Percentiles rank a stretch among this genome's conserved stretches.
These are phyloP conservation scores for Meta bourneti DNA, from an alignment of 2,888 invertebrate species.

Conservation along the genomic window DNA sequence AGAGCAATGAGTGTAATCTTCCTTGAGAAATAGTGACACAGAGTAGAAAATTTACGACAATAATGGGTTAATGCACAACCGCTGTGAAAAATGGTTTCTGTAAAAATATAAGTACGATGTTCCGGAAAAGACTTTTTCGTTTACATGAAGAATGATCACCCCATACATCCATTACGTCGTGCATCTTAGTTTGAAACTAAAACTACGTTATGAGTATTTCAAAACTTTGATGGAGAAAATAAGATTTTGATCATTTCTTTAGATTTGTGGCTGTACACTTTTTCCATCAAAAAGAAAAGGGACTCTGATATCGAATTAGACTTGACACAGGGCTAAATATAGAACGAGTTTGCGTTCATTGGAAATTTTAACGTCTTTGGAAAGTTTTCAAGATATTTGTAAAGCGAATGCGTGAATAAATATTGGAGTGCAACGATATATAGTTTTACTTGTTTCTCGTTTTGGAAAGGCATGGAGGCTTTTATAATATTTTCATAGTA, in stretches of 20 bases:
- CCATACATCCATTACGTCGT: not conserved
- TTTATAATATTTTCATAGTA: no score
- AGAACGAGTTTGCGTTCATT: not conserved
- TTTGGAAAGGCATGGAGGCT: not conserved
- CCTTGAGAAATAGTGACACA: not conserved
- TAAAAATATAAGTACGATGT: slow-evolving; percentile 5
- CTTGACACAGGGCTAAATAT: slow-evolving; percentile 10
- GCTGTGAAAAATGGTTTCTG: not conserved
- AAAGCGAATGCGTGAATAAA: not conserved
- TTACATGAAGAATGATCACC: slow-evolving; percentile 32
- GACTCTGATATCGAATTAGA: slow-evolving; percentile 27
- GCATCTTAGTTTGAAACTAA: slow-evolving; percentile 17
- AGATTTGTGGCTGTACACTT: slow-evolving; percentile 37
- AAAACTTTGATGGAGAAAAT: slow-evolving; percentile 31
- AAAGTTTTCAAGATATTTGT: not conserved
- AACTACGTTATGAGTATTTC: slow-evolving; percentile 12
- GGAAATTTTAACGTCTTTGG: not conserved
- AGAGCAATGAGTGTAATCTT: no score
- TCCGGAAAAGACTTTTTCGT: slow-evolving; percentile 17
- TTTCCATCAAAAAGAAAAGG: slow-evolving; percentile 14
- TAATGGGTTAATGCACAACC: not conserved
- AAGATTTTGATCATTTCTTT: slow-evolving; percentile 37
- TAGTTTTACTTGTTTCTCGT: not conserved
- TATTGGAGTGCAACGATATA: not conserved
- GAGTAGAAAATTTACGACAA: not conserved